Evolutionary conservation across 2,113 vertebrate genomes (phyloP), one percentile per base, ranked within the genome.

Genomic region (Leucoraja erinaceus): DNA sequence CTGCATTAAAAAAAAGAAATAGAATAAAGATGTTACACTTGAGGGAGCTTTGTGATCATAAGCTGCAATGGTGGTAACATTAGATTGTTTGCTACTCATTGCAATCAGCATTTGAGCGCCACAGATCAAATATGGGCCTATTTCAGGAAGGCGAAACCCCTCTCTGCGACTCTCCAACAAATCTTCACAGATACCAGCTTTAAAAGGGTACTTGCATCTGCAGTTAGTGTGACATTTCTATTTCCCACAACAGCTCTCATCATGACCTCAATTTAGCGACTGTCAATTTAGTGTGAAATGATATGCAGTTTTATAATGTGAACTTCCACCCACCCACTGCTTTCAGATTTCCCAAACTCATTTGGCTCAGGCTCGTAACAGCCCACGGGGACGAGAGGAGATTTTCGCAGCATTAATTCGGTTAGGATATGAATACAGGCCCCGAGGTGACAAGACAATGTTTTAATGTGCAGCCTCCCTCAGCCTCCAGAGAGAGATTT

Each of bases 211-310:
- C 59, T 88, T 18, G 28, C 28, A 66, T 88, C 59, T 88, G 59
- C 59, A 18, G 83, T 88, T 18, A 88, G 83, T 63, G 59, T 63
- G 61, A 88, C 59, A 88, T n/a, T 88, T 31, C 59, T 63, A 66
- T 88, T 88, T 63, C 59, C 83, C 83, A 63, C 83, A 66, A 61
- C 83, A 63, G 59, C 59, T 61, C 31, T 88, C 56, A 88, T 88
- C 61, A 88, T 63, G 59, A 63, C 59, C 83, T 88, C 83, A 88
- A 88, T 66, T 88, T 88, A 88, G 83, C 31, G 59, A 61, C 83
- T 88, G 83, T 88, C 83, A 88, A 18, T 88, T 88, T 63, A 88
- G 59, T 63, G 83, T 63, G 83, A 88, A 88, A 88, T 66, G 31
- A 88, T 88, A 88, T 88, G 59, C 83, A 88, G 83, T 63, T 31